Base-by-base conservation (phyloP, 2,113 vertebrate genomes). In the Porphyrio hochstetteri region DNA sequence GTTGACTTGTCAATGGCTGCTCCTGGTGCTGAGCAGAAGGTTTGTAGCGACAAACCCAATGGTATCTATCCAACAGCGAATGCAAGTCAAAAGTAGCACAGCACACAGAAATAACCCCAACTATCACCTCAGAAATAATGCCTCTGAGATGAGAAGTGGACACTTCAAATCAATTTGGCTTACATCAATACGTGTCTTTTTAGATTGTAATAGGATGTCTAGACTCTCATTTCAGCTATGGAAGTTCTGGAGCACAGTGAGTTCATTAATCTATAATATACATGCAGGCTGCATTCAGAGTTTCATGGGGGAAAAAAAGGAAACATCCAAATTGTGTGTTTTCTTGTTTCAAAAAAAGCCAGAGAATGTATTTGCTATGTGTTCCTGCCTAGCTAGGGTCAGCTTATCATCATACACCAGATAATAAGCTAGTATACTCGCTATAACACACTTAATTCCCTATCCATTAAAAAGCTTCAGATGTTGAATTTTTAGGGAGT, bases 401-500 rank as follows among this genome's bases (percentile, higher is more conserved):
- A 29, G 11, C 6, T 67, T 57, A 44, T 36, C 40, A 59, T 25
- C 31, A 28, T 16, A 28, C 13, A 75, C 5, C 28, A n/a, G 16
- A 25, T 10, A 48, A 33, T 33, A 87, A n/a, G 6, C 28, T 0
- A 1, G 4, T 20, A 28, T 3, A 44, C 56, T 56, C 2, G 3
- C 33, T 46, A 4, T 12, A 42, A 48, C 0, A 0, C 9, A 27
- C 65, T 65, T 80, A 48, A 65, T 8, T 44, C 20, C 28, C 56
- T 70, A 33, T 11, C 14, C 14, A 55, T 60, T 16, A 33, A 70
- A 82, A 60, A 40, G 10, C 33, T 65, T 59, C 20, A 20, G 5
- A 15, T 1, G 1, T 13, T 7, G 21, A 35, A 29, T 28, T 63
- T 77, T 59, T n/a, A 72, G n/a, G 48, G 17, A 48, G 16, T 17